Percentiles rank a stretch among this genome's conserved stretches.
Evolutionary conservation across 64 coral and sea anemone species (phyloP).

Genomic region (Pachyseris speciosa): DNA sequence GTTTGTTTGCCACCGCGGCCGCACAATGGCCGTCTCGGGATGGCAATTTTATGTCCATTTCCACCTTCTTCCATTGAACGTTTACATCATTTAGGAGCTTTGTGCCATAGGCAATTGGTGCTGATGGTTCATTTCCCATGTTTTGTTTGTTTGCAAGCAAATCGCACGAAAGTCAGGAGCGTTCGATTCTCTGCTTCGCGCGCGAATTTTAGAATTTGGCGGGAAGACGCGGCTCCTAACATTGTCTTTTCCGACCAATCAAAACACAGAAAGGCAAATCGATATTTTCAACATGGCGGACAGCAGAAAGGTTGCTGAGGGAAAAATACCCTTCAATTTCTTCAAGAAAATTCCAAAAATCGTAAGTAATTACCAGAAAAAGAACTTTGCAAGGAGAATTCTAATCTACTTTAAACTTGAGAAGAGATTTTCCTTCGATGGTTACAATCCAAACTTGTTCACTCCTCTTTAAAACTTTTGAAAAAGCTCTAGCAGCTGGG

Average conservation of each 20-base stretch:
- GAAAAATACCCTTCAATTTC: constrained; percentile 24
- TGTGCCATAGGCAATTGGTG: constrained; percentile 59
- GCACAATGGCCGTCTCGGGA: constrained; percentile 84
- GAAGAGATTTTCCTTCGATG: background rate
- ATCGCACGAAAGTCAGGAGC: background rate
- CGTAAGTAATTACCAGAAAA: constrained; percentile 26
- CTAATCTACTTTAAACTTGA: no score
- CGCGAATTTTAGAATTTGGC: constrained; percentile 26
- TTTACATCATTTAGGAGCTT: constrained; percentile 72
- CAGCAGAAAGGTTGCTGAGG: background rate
- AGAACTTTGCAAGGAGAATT: background rate
- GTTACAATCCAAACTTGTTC: background rate
- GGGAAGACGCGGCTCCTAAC: background rate
- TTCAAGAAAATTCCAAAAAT: constrained; percentile 56
- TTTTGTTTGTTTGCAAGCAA: background rate
- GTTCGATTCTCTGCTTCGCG: background rate
- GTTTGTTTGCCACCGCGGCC: constrained; percentile 55
- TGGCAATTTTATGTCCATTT: constrained; percentile 43
- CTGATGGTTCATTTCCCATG: constrained; percentile 86
- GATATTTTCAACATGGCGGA: constrained; percentile 36
- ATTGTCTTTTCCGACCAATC: background rate
- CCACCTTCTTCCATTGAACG: constrained; percentile 56
- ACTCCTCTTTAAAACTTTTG: no score
- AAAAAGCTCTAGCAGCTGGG: no score
- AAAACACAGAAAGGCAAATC: background rate